Evolutionary conservation across 92 coral and sea anemone genomes (phyloP).

Genomic region (Blastomussa wellsi): DNA sequence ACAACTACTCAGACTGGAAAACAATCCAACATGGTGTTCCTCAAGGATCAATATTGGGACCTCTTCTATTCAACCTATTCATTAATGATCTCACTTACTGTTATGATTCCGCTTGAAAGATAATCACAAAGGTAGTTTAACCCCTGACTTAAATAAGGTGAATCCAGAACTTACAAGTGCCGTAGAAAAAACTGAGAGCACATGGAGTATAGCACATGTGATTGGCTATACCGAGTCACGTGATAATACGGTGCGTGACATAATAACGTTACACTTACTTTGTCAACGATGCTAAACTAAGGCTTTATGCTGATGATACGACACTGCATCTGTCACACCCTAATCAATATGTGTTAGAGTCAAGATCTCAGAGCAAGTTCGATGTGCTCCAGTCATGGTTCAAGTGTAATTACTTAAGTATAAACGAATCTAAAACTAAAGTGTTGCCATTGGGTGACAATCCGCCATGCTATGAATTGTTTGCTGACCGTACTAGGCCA

Average conservation of each 20-base stretch:
- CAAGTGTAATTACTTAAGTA: constrained; percentile 17
- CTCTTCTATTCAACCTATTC: no score
- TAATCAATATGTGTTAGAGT: background rate
- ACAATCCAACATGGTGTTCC: constrained; percentile 37
- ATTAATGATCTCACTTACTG: no score
- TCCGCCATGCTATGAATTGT: background rate
- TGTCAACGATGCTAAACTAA: constrained; percentile 5
- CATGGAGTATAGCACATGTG: no score
- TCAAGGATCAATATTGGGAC: constrained; percentile 34
- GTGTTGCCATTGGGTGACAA: constrained; percentile 19
- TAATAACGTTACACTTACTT: constrained; percentile 2
- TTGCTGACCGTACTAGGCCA: constrained; percentile 3
- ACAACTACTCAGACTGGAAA: no score
- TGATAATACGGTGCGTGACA: no score
- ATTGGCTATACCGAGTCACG: no score
- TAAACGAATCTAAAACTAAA: constrained; percentile 33
- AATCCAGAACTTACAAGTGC: no score
- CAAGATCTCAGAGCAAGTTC: constrained; percentile 7
- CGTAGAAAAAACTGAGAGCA: no score
- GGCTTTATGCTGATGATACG: constrained; percentile 25
- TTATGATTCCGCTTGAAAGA: no score
- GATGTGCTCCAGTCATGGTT: constrained; percentile 28
- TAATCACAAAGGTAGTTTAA: no score
- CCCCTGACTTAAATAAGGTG: no score
- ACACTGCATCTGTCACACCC: background rate